Base-by-base conservation (phyloP, 2,797 vertebrate species). In the Thunnus albacares region DNA sequence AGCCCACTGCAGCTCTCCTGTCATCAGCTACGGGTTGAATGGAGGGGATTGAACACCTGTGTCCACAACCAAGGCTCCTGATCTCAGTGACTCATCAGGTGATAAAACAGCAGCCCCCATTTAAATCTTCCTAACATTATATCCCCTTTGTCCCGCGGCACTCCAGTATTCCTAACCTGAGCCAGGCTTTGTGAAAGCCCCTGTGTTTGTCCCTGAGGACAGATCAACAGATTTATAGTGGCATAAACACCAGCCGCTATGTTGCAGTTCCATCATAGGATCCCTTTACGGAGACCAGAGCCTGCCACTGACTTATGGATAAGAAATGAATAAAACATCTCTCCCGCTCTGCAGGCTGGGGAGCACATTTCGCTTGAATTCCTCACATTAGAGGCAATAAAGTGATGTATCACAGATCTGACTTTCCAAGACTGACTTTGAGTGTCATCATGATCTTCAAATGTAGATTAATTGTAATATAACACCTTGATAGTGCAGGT, bases 251-350 rank as follows among this genome's bases (percentile, higher is more conserved):
- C 6, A 66, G 73, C 62, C 56, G 33, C 81, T 81, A 52, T 80
- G 71, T 82, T 90, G 82, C 88, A 75, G 65, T 81, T 81, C 75
- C 77, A 91, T 91, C 87, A 64, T 83, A 61, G 74, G 82, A 89
- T 89, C 69, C 69, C 22, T 81, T 90, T 83, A 80, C 87, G 79
- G 81, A 74, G 77, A 61, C 77, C 77, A 58, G 59, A 81, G 81
- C 71, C 53, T 89, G 65, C 75, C 30, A 66, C 83, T 81, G 68
- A 87, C 82, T 92, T 86, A 88, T 89, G 87, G 87, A 92, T 87
- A 91, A 84, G 30, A 84, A 84, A 94, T 93, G 43, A 93, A 94
- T 94, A 91, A 94, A 93, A 89, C 84, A 91, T 94, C 13, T 79
- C 75, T 62, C 49, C 87, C 82, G 85, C 83, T 88, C 81, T 85